Percentiles rank a stretch among this genome's conserved stretches.
Conservation (phyloP, 2,113 vertebrate genomes). For the Epinephelus moara region DNA sequence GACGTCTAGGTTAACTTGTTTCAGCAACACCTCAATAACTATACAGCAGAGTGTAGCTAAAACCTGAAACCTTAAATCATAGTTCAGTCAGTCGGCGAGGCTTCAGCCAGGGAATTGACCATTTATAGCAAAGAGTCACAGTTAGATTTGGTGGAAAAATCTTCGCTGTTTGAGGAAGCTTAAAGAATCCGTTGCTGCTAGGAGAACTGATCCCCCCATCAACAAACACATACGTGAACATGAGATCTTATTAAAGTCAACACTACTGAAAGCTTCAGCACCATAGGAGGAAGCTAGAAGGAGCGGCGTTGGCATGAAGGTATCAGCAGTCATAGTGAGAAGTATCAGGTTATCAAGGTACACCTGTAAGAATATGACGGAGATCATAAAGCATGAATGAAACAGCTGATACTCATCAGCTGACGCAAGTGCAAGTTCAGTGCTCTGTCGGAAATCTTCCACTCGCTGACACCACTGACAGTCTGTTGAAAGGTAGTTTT, state of each 20-base stretch:
- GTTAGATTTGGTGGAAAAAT: constrained; percentile 36
- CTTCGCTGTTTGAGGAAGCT: constrained; percentile 22
- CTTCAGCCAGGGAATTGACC: constrained; percentile 9
- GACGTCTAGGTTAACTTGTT: neutral
- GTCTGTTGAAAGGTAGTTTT: neutral
- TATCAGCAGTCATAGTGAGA: neutral
- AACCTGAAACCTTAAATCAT: neutral
- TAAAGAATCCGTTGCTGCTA: constrained; percentile 33
- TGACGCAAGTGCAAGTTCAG: neutral
- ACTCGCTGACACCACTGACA: neutral
- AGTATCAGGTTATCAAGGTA: neutral
- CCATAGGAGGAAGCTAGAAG: constrained; percentile 1
- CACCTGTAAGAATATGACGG: neutral
- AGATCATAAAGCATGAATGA: neutral
- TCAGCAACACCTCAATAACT: neutral
- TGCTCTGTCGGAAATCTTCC: neutral
- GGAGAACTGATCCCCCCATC: constrained; percentile 51
- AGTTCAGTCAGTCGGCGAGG: constrained; percentile 1
- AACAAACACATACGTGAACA: constrained; percentile 47
- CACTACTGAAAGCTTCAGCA: neutral
- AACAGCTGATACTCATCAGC: neutral
- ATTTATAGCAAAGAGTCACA: constrained; percentile 51
- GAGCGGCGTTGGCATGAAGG: neutral
- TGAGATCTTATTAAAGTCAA: constrained; percentile 44
- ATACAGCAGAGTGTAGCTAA: neutral